Evolutionary conservation across 1,140 invertebrate genomes (phyloP).

Genomic region (Planococcus citri): DNA sequence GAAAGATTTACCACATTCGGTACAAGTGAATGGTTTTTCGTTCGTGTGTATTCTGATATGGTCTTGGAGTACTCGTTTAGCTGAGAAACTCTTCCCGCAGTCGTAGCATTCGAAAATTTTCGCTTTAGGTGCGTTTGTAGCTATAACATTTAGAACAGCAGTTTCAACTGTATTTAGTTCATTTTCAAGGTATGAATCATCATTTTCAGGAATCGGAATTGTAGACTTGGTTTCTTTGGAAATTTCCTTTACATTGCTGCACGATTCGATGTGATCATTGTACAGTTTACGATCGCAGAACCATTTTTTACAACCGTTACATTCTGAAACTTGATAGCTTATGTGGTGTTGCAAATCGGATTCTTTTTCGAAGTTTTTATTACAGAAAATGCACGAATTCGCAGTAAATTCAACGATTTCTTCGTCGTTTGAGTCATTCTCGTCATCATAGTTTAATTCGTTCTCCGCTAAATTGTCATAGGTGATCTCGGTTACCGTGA

Average conservation of each 20-base stretch:
- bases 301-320: background rate
- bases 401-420: background rate
- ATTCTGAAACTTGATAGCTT: background rate
- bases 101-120: slow-evolving; percentile 13
- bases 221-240: no score
- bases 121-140: background rate
- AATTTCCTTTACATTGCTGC: no score
- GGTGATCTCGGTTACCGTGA: no score
- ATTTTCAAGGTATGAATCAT: no score
- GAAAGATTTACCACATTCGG: slow-evolving; percentile 22
- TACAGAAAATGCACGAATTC: background rate
- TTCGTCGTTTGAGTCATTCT: background rate
- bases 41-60: slow-evolving; percentile 13
- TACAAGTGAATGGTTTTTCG: slow-evolving; percentile 24
- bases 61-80: slow-evolving; percentile 13
- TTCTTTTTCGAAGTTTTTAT: background rate
- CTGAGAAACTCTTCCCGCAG: slow-evolving; percentile 17
- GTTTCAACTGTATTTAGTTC: no score
- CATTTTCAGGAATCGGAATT: no score
- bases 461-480: no score
- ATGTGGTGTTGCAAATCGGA: background rate
- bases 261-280: background rate
- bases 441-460: background rate
- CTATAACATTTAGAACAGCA: no score
- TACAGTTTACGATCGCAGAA: background rate